A percentile compares a stretch with the other conserved stretches of the same genome.
phyloP scores from a whole-genome alignment of 2,113 vertebrate species.

The Sapajus apella region DNA sequence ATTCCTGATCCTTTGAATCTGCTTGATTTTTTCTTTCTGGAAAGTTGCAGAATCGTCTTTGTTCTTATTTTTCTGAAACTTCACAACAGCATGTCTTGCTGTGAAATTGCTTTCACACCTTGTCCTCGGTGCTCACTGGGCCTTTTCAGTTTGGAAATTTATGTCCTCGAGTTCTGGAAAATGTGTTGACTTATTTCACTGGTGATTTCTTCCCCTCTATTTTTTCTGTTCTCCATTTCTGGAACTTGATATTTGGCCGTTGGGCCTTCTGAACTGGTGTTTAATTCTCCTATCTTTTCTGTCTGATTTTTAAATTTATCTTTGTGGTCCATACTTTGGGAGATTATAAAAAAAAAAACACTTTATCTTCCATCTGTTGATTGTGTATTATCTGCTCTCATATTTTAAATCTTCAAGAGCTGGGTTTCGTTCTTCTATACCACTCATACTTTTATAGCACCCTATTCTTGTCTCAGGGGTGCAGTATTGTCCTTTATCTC shows the following conservation, averaged over 20 bases:
- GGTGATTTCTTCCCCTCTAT: neutral
- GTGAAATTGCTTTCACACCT: neutral
- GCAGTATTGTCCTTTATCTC: neutral
- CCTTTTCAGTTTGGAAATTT: conserved; percentile 31
- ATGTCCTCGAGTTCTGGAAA: conserved; percentile 15
- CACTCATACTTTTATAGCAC: neutral
- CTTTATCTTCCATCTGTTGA: neutral
- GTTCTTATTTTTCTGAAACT: neutral
- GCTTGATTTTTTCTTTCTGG: neutral
- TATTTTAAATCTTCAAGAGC: neutral
- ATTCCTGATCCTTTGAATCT: neutral
- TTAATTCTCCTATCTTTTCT: neutral
- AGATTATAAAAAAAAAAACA: neutral
- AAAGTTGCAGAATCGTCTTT: neutral
- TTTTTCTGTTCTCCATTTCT: conserved; percentile 64
- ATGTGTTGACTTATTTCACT: neutral
- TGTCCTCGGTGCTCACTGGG: neutral
- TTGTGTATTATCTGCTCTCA: neutral
- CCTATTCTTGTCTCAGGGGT: neutral
- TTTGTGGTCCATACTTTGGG: neutral
- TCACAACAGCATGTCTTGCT: neutral
- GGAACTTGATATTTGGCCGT: conserved; percentile 31
- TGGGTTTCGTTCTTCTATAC: neutral
- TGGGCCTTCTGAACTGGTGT: neutral
- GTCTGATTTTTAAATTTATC: neutral